Conservation (phyloP, 2,888 invertebrate species). For the Slavum lentiscoides region DNA sequence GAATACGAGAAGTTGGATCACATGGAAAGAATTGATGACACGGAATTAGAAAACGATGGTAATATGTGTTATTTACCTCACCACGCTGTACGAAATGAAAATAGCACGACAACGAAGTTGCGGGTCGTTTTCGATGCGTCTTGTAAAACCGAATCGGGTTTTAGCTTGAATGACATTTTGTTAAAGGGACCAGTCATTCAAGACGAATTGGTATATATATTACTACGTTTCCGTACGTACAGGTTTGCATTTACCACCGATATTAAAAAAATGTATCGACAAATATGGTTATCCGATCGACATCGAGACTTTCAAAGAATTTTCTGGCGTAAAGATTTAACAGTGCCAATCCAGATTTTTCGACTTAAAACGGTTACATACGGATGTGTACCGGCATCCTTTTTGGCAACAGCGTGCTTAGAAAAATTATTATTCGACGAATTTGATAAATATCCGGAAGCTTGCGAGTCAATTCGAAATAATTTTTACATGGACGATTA, state of each 20-base stretch:
- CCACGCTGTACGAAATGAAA: neutral
- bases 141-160: neutral
- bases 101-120: neutral
- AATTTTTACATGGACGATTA: too few species aligned
- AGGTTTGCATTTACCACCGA: neutral
- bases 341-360: too few species aligned
- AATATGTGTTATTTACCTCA: neutral
- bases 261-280: neutral
- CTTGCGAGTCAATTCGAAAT: too few species aligned
- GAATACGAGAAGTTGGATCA: too few species aligned
- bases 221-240: neutral
- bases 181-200: slow-evolving; percentile 9
- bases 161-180: neutral
- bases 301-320: too few species aligned
- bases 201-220: neutral
- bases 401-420: too few species aligned
- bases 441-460: too few species aligned
- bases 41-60: neutral
- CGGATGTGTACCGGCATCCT: too few species aligned
- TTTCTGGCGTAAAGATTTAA: too few species aligned
- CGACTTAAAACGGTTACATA: too few species aligned
- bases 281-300: too few species aligned
- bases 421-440: too few species aligned
- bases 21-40: neutral
- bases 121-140: neutral